These are phyloP conservation scores for Mizuhopecten yessoensis DNA, from an alignment of 1,140 invertebrate species.

Conservation along the genomic window DNA sequence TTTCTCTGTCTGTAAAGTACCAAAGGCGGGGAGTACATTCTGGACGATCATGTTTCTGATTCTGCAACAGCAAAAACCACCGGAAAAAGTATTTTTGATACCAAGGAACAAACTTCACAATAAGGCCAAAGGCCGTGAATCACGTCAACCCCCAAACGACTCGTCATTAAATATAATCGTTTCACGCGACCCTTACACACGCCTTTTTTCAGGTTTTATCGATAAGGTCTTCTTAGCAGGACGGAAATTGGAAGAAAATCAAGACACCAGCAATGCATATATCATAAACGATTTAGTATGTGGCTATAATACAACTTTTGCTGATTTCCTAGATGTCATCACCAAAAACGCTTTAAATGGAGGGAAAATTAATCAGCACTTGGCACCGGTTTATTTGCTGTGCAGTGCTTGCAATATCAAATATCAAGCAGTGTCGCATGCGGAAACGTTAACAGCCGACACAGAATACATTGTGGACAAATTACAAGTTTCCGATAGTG, in stretches of 20 bases:
- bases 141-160: too few species aligned
- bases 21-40: background rate
- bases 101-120: background rate
- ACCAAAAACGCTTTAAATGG: conserved; percentile 18
- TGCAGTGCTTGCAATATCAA: conserved; percentile 42
- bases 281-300: too few species aligned
- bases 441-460: conserved; percentile 12
- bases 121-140: too few species aligned
- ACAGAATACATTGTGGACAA: conserved; percentile 36
- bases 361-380: conserved; percentile 42
- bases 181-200: too few species aligned
- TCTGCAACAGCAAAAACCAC: background rate
- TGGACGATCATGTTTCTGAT: background rate
- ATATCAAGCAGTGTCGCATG: conserved; percentile 17
- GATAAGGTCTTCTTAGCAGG: too few species aligned
- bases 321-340: conserved; percentile 41
- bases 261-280: too few species aligned
- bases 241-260: too few species aligned
- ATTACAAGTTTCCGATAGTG: background rate
- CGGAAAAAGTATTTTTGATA: background rate
- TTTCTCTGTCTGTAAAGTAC: background rate
- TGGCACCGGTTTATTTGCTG: conserved; percentile 43
- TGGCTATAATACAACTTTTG: too few species aligned
- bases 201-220: too few species aligned
- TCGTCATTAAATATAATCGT: too few species aligned